phyloP scores from a whole-genome alignment of 2,113 vertebrate genomes.

The Micronisus gabar region DNA sequence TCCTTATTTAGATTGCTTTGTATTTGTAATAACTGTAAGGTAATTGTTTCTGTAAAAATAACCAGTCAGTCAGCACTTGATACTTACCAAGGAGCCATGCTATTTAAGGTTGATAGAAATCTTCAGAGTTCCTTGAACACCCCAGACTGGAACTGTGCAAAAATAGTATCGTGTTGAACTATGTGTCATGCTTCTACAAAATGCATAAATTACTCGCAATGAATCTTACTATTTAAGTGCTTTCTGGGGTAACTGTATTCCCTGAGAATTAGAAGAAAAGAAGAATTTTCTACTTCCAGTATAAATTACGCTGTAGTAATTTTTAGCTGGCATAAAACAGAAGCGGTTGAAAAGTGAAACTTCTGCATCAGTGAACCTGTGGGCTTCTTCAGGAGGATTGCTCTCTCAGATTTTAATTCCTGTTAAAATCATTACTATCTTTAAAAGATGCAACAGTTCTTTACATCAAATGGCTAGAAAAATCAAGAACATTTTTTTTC shows the following conservation, averaged over 20 bases:
- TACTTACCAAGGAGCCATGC: background rate
- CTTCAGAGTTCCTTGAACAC: background rate
- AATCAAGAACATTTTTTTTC: background rate
- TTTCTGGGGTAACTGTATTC: background rate
- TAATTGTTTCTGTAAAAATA: background rate
- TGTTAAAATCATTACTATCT: background rate
- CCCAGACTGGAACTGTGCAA: background rate
- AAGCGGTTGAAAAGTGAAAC: background rate
- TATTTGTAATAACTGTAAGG: background rate
- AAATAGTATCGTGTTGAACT: background rate
- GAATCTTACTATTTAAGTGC: background rate
- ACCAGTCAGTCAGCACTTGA: background rate
- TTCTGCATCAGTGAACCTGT: background rate
- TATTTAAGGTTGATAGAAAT: background rate
- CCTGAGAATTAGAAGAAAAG: background rate
- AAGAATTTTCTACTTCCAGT: background rate
- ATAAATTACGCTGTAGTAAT: background rate
- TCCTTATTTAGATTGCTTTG: background rate
- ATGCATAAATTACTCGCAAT: background rate
- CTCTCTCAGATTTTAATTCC: background rate
- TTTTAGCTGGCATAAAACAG: background rate
- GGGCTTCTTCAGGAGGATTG: background rate
- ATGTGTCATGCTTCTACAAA: background rate
- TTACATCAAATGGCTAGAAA: background rate
- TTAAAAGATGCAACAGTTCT: background rate